phyloP scores from a whole-genome alignment of 2,888 invertebrate genomes.

The Spisula subtruncata region DNA sequence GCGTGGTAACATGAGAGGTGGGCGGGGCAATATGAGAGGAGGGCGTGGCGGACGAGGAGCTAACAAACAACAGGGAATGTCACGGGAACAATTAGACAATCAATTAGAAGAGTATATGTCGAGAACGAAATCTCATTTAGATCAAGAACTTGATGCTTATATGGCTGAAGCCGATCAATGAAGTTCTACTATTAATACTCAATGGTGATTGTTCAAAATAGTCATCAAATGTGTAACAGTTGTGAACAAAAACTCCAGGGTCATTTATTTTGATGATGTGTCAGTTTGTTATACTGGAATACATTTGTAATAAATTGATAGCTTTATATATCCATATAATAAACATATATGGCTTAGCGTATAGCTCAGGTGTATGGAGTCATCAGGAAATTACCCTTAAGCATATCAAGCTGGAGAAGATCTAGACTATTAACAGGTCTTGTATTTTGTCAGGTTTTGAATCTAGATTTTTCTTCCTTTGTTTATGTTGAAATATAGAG shows the following conservation, averaged over 20 bases:
- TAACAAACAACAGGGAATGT: constrained; percentile 67
- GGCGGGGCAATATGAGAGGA: constrained; percentile 61
- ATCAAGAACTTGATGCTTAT: constrained; percentile 90
- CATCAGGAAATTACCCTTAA: no score
- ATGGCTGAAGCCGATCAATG: constrained; percentile 88
- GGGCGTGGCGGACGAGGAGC: constrained; percentile 76
- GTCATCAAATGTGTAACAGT: no score
- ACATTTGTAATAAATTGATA: neutral
- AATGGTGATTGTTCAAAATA: neutral
- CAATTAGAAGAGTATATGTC: constrained; percentile 93
- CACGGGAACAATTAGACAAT: constrained; percentile 91
- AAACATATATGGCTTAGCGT: no score
- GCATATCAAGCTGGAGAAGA: no score
- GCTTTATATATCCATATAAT: neutral
- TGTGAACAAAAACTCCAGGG: no score
- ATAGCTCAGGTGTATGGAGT: no score
- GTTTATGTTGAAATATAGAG: no score
- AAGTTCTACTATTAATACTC: neutral
- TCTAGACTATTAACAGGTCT: no score
- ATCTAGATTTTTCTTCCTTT: no score
- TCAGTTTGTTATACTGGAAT: neutral
- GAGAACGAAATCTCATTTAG: constrained; percentile 90
- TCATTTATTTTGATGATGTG: no score
- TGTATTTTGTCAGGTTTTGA: no score
- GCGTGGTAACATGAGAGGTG: constrained; percentile 51